Conservation (phyloP, 2,888 invertebrate species). For the Ptychoptera contaminata region DNA sequence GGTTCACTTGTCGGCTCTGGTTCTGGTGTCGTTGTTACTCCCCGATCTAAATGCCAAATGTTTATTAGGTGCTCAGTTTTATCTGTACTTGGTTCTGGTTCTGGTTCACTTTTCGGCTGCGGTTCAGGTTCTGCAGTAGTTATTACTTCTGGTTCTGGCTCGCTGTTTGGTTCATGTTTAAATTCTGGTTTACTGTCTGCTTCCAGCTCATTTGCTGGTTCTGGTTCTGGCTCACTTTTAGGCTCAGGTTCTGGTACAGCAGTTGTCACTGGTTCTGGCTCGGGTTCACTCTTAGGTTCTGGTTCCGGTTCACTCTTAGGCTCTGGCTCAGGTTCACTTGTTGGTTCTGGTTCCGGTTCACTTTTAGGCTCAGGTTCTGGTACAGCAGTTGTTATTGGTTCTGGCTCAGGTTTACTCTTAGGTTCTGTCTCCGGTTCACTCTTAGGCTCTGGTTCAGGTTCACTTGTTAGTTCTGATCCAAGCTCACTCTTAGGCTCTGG, state of each 20-base stretch:
- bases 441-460: neutral
- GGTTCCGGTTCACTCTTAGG: slow-evolving; percentile 28
- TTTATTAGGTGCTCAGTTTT: slow-evolving; percentile 17
- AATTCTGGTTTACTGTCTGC: neutral
- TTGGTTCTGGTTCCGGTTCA: slow-evolving; percentile 28
- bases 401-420: slow-evolving; percentile 28
- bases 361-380: slow-evolving; percentile 24
- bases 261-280: slow-evolving; percentile 28
- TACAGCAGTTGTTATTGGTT: slow-evolving; percentile 24
- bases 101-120: slow-evolving; percentile 26
- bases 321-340: slow-evolving; percentile 23
- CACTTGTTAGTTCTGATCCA: neutral
- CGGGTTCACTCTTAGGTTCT: slow-evolving; percentile 20
- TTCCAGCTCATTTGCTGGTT: slow-evolving; percentile 9
- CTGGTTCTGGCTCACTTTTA: slow-evolving; percentile 23
- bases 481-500: slow-evolving; percentile 15
- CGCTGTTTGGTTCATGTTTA: neutral
- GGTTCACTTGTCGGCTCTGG: slow-evolving; percentile 23
- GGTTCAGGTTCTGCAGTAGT: slow-evolving; percentile 16
- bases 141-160: neutral
- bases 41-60: slow-evolving; percentile 26
- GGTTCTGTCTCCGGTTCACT: slow-evolving; percentile 16
- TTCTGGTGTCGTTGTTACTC: slow-evolving; percentile 7
- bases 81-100: slow-evolving; percentile 12
- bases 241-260: slow-evolving; percentile 30